Percentiles rank a stretch among this genome's conserved stretches.
phyloP scores from a whole-genome alignment of 1,140 invertebrate genomes.

The Mercenaria mercenaria region DNA sequence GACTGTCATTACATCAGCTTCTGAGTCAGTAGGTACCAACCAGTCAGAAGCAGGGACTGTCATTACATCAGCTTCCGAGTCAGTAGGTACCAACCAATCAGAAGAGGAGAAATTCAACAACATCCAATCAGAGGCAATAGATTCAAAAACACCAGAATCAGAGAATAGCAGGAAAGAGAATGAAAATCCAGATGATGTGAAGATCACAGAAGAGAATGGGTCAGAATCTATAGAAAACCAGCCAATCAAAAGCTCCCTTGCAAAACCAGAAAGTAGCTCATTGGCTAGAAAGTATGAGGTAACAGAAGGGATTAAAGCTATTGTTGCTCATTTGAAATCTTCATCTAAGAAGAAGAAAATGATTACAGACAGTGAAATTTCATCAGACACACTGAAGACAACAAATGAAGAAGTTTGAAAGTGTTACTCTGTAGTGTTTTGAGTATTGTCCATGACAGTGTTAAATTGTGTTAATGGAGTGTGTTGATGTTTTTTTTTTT shows the following conservation, averaged over 20 bases:
- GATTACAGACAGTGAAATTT: not conserved
- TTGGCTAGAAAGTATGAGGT: constrained; percentile 53
- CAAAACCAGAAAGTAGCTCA: not conserved
- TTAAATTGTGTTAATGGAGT: not conserved
- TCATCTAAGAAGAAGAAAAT: constrained; percentile 46
- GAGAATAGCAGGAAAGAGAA: not conserved
- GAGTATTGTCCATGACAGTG: not conserved
- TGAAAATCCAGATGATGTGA: not conserved
- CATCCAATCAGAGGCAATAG: not conserved
- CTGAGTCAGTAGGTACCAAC: not conserved
- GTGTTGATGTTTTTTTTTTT: not conserved
- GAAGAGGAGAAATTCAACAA: not conserved
- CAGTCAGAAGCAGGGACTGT: not conserved
- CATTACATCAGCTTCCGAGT: not conserved
- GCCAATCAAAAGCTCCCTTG: not conserved
- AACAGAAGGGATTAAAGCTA: constrained; percentile 57
- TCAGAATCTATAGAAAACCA: not conserved
- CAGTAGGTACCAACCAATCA: not conserved
- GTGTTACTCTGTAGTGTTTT: not conserved
- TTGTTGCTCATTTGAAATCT: constrained; percentile 61
- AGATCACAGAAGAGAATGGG: not conserved
- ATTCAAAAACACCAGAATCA: not conserved
- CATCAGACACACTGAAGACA: not conserved
- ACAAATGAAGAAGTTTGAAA: not conserved
- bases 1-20: not conserved